Conservation (phyloP, 1,140 invertebrate species). For the Olivierus martensii region DNA sequence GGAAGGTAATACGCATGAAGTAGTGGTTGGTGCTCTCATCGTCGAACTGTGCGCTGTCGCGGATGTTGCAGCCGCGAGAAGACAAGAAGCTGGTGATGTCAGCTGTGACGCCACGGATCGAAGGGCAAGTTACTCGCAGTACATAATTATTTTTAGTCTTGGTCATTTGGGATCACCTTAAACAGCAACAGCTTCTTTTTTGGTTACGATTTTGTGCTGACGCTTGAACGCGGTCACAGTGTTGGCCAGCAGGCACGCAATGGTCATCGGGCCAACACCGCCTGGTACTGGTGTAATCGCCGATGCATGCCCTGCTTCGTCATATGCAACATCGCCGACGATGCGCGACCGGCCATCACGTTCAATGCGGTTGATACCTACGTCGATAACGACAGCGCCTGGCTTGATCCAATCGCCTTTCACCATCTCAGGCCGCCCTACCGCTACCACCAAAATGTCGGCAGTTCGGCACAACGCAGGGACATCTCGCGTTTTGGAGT, state of each 20-base stretch:
- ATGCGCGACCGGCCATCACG: slow-evolving; percentile 48
- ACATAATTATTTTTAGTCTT: too few species aligned
- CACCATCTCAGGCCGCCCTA: slow-evolving; percentile 79
- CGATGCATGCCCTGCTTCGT: slow-evolving; percentile 53
- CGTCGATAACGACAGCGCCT: slow-evolving; percentile 95
- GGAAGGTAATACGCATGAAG: too few species aligned
- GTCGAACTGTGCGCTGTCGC: too few species aligned
- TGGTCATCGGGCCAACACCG: slow-evolving; percentile 96
- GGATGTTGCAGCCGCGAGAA: too few species aligned
- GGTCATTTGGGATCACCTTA: too few species aligned
- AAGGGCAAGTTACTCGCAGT: too few species aligned
- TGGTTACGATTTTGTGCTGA: too few species aligned
- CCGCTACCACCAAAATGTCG: slow-evolving; percentile 91
- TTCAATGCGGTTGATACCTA: slow-evolving; percentile 75
- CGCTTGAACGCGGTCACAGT: slow-evolving; percentile 53
- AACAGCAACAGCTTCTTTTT: too few species aligned
- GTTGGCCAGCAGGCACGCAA: slow-evolving; percentile 95
- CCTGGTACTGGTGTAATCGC: slow-evolving; percentile 90
- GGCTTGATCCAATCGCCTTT: slow-evolving; percentile 93
- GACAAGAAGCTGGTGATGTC: too few species aligned
- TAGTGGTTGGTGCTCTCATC: too few species aligned
- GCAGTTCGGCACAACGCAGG: slow-evolving; percentile 44
- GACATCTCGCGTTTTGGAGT: slow-evolving; percentile 79
- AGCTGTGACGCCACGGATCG: too few species aligned
- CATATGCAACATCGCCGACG: slow-evolving; percentile 89